These are phyloP conservation scores for Electrona antarctica DNA, from an alignment of 2,113 vertebrate species.

Conservation along the genomic window DNA sequence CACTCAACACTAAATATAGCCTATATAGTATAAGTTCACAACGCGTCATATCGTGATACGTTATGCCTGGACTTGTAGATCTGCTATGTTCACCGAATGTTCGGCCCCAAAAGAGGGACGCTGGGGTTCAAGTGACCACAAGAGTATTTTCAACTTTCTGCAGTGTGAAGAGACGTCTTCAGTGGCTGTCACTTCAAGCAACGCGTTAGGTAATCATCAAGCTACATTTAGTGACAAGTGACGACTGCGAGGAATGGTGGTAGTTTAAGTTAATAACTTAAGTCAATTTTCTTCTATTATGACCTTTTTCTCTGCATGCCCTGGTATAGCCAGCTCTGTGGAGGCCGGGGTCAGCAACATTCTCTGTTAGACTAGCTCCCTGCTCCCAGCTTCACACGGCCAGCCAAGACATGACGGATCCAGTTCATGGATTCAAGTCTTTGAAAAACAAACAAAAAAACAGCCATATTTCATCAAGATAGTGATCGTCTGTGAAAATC, in stretches of 20 bases:
- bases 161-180: not conserved
- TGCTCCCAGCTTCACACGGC: not conserved
- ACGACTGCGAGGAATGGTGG: conserved; percentile 54
- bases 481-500: not conserved
- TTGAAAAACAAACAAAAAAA: too few relatives aligned
- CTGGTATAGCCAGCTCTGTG: not conserved
- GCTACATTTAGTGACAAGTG: conserved; percentile 24
- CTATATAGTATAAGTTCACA: too few relatives aligned
- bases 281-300: conserved; percentile 5
- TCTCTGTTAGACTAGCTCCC: not conserved
- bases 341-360: not conserved
- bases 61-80: too few relatives aligned
- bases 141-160: not conserved
- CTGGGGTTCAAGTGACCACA: too few relatives aligned
- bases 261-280: conserved; percentile 32
- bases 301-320: conserved; percentile 5
- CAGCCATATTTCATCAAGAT: not conserved
- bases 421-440: not conserved
- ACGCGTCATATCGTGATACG: too few relatives aligned
- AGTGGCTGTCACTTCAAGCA: conserved; percentile 11
- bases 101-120: too few relatives aligned
- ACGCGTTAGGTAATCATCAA: conserved; percentile 22
- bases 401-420: not conserved
- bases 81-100: too few relatives aligned
- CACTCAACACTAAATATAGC: too few relatives aligned